Evolutionary conservation across 1,140 invertebrate genomes (phyloP).

Genomic region (Gonatopus flavifemur): DNA sequence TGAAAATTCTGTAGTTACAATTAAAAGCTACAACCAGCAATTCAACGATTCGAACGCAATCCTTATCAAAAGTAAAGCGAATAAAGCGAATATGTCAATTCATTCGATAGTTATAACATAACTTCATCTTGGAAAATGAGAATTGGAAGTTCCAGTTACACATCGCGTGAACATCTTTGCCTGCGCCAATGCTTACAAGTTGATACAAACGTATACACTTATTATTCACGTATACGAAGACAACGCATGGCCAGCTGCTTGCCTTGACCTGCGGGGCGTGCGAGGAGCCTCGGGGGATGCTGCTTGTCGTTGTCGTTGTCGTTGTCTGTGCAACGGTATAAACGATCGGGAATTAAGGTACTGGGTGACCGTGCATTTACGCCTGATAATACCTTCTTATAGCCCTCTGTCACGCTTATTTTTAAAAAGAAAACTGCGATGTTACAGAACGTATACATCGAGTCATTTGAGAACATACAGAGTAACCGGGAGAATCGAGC

Average conservation of each 20-base stretch:
- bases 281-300: constrained; percentile 38
- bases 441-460: neutral
- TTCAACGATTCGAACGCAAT: too few relatives aligned
- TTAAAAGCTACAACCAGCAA: too few relatives aligned
- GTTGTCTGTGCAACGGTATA: too few relatives aligned
- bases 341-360: constrained; percentile 37
- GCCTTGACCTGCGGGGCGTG: constrained; percentile 48
- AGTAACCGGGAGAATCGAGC: neutral
- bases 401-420: constrained; percentile 33
- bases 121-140: too few relatives aligned
- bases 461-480: too few relatives aligned
- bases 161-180: too few relatives aligned
- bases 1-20: too few relatives aligned
- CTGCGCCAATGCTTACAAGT: constrained; percentile 25
- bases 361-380: constrained; percentile 31
- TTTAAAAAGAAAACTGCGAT: constrained; percentile 16
- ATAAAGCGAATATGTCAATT: too few relatives aligned
- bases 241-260: constrained; percentile 32
- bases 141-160: too few relatives aligned
- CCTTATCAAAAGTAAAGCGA: too few relatives aligned
- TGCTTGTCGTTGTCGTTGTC: constrained; percentile 30
- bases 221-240: constrained; percentile 21
- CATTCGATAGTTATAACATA: too few relatives aligned
- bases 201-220: constrained; percentile 13
- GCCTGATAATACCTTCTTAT: constrained; percentile 28